Percentiles rank a stretch among this genome's conserved stretches.
These are phyloP conservation scores for Apantesis nais DNA, from an alignment of 2,888 invertebrate species.

Conservation along the genomic window DNA sequence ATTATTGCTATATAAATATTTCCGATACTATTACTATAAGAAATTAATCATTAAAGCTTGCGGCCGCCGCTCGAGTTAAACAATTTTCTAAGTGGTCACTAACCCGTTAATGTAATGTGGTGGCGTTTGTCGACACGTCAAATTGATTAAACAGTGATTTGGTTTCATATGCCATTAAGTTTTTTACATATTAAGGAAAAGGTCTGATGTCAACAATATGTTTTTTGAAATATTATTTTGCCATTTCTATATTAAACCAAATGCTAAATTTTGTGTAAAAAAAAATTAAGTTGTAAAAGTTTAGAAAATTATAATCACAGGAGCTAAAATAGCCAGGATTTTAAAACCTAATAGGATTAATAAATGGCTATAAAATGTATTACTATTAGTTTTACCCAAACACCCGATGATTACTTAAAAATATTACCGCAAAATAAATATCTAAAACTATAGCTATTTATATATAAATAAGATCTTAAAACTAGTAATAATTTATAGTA, in stretches of 20 bases:
- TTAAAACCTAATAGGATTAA: background rate
- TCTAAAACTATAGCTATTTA: conserved; percentile 20
- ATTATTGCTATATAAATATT: conserved; percentile 39
- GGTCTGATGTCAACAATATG: background rate
- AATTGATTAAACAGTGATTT: conserved; percentile 27
- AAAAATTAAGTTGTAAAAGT: background rate
- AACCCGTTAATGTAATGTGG: conserved; percentile 56
- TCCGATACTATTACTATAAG: conserved; percentile 54
- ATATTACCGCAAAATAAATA: conserved; percentile 14
- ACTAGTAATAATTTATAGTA: conserved; percentile 33
- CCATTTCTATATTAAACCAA: background rate
- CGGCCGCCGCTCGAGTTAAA: conserved; percentile 54
- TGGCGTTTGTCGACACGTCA: conserved; percentile 52
- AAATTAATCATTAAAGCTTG: conserved; percentile 64
- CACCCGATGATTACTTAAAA: background rate
- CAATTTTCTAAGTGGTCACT: conserved; percentile 57
- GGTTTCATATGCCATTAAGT: conserved; percentile 10
- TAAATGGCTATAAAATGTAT: background rate
- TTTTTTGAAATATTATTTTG: background rate
- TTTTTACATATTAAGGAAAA: conserved; percentile 16
- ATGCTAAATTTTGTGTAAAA: background rate
- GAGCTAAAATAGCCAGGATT: background rate
- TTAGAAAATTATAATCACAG: background rate
- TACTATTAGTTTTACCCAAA: background rate
- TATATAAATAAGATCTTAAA: conserved; percentile 36